Percentiles rank a stretch among this genome's conserved stretches.
These are phyloP conservation scores for Pseudomyrmex gracilis DNA, from an alignment of 1,140 invertebrate genomes.

Conservation along the genomic window DNA sequence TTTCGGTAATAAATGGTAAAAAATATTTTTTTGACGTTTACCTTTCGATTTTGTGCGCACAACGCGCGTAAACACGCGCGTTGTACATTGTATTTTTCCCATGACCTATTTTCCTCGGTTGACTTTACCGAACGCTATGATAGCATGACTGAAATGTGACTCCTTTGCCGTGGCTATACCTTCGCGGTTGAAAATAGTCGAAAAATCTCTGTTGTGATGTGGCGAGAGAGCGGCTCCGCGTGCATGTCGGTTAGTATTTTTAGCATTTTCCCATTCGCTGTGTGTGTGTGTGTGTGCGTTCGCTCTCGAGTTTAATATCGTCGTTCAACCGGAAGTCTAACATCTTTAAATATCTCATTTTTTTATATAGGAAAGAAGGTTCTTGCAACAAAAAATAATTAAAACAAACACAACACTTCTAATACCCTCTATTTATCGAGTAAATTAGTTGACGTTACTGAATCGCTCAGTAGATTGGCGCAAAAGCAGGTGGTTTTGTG, in stretches of 20 bases:
- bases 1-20: not conserved
- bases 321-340: not conserved
- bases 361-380: no score
- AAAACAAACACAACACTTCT: no score
- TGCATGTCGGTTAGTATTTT: not conserved
- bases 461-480: no score
- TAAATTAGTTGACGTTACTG: no score
- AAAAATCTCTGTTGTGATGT: slow-evolving; percentile 19
- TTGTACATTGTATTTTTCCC: not conserved
- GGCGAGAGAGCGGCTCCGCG: not conserved
- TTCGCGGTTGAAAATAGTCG: slow-evolving; percentile 11
- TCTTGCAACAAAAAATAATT: no score
- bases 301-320: not conserved
- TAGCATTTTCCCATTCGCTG: not conserved
- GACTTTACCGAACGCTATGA: not conserved
- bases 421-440: no score
- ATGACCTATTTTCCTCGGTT: slow-evolving; percentile 30
- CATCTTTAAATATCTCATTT: not conserved
- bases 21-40: slow-evolving; percentile 29
- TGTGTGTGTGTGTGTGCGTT: no score
- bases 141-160: slow-evolving; percentile 12
- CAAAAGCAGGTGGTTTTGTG: no score
- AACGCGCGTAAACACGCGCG: slow-evolving; percentile 2
- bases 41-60: not conserved
- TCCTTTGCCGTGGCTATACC: not conserved